Percentiles rank a stretch among this genome's conserved stretches.
Conservation (phyloP, 2,888 invertebrate species). For the Subacronicta megacephala region DNA sequence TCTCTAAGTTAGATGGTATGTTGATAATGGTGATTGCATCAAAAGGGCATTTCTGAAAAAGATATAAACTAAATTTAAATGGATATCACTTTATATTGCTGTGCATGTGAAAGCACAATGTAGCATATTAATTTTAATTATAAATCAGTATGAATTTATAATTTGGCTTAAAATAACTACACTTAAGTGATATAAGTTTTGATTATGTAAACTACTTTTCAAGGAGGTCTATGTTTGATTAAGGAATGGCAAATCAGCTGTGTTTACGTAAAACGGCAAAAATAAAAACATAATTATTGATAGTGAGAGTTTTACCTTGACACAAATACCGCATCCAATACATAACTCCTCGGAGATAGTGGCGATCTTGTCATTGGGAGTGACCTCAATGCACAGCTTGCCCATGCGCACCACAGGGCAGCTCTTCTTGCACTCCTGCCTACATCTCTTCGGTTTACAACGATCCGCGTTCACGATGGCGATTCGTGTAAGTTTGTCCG, state of each 20-base stretch:
- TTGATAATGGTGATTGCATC: conserved; percentile 99
- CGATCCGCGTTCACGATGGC: conserved; percentile 99
- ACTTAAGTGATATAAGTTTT: background rate
- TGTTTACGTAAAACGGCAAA: conserved; percentile 22
- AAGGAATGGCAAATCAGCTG: background rate
- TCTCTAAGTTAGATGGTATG: conserved; percentile 99
- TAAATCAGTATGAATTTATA: too few relatives aligned
- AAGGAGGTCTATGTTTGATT: background rate
- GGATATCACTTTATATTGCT: too few relatives aligned
- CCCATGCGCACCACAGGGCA: conserved; percentile 99
- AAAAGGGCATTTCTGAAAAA: conserved; percentile 98
- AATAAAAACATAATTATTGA: conserved; percentile 7
- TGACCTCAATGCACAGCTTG: conserved; percentile 99
- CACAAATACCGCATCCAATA: conserved; percentile 99
- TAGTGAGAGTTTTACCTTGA: conserved; percentile 92
- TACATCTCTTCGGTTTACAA: conserved; percentile 99
- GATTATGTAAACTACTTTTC: background rate
- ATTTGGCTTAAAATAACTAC: too few relatives aligned
- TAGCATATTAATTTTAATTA: too few relatives aligned
- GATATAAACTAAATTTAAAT: too few relatives aligned
- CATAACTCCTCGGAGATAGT: conserved; percentile 99
- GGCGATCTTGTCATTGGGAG: conserved; percentile 98
- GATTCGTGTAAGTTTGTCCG: conserved; percentile 98
- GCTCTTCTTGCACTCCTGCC: conserved; percentile 99
- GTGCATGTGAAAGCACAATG: too few relatives aligned